phyloP scores from a whole-genome alignment of 2,113 vertebrate genomes.

The Oncorhynchus mykiss region DNA sequence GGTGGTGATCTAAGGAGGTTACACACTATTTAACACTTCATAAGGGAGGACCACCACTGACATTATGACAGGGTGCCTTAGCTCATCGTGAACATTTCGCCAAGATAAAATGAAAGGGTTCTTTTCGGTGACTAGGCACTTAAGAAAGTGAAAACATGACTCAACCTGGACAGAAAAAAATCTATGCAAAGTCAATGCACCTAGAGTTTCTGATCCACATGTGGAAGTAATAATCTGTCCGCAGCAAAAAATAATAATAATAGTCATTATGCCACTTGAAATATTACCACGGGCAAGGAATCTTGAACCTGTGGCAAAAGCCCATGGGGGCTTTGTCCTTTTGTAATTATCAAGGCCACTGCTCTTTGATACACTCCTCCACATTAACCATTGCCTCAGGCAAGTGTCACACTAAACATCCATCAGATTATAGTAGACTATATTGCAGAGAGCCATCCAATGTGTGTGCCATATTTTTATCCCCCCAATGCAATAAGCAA shows the following conservation, averaged over 20 bases:
- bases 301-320: background rate
- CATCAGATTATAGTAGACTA: slow-evolving; percentile 15
- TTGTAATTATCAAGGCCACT: slow-evolving; percentile 6
- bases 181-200: background rate
- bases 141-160: background rate
- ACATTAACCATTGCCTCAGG: slow-evolving; percentile 24
- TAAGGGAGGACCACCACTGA: background rate
- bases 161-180: background rate
- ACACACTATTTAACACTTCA: background rate
- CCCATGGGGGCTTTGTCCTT: background rate
- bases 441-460: slow-evolving; percentile 7
- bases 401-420: slow-evolving; percentile 5
- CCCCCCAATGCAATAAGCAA: background rate
- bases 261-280: background rate
- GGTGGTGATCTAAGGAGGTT: background rate
- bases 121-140: background rate
- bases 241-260: background rate
- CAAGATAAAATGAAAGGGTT: background rate
- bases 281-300: background rate
- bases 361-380: slow-evolving; percentile 23
- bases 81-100: background rate
- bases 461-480: background rate
- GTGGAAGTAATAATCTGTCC: background rate
- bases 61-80: background rate
- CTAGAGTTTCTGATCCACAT: background rate